Percentiles rank a stretch among this genome's conserved stretches.
Conservation (phyloP, 2,113 vertebrate species). For the Alosa alosa region DNA sequence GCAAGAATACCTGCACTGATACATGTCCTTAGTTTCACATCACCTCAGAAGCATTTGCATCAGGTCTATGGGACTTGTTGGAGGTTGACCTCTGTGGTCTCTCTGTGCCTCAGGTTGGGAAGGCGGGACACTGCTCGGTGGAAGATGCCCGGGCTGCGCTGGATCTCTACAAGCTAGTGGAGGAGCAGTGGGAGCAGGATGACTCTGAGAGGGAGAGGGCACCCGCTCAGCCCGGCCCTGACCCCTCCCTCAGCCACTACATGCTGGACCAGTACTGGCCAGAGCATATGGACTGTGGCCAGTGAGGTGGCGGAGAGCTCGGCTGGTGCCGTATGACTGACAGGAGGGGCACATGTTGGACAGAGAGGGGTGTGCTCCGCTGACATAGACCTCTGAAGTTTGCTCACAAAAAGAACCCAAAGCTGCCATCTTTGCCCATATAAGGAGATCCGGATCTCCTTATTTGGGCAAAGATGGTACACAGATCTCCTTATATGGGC, state of each 20-base stretch:
- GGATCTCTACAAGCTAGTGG: constrained; percentile 92
- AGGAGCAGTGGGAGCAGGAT: constrained; percentile 80
- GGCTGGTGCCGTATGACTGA: neutral
- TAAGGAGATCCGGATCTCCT: no score
- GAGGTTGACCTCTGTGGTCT: neutral
- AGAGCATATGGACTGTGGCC: constrained; percentile 58
- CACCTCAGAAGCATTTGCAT: neutral
- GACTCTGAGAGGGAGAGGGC: constrained; percentile 46
- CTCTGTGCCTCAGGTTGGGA: constrained; percentile 65
- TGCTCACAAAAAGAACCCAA: no score
- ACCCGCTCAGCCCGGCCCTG: constrained; percentile 23
- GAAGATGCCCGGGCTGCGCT: constrained; percentile 86
- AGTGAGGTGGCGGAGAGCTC: constrained; percentile 40
- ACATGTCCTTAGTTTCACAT: neutral
- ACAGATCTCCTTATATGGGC: no score
- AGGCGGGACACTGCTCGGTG: constrained; percentile 85
- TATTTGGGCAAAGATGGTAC: no score
- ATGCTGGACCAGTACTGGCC: constrained; percentile 94
- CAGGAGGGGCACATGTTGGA: neutral
- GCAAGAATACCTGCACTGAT: neutral
- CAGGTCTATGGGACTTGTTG: neutral
- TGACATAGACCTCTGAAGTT: neutral
- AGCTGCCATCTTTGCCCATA: no score
- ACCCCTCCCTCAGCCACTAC: constrained; percentile 62
- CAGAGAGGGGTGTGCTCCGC: neutral